These are phyloP conservation scores for Empis livida DNA, from an alignment of 2,888 invertebrate species.

Conservation along the genomic window DNA sequence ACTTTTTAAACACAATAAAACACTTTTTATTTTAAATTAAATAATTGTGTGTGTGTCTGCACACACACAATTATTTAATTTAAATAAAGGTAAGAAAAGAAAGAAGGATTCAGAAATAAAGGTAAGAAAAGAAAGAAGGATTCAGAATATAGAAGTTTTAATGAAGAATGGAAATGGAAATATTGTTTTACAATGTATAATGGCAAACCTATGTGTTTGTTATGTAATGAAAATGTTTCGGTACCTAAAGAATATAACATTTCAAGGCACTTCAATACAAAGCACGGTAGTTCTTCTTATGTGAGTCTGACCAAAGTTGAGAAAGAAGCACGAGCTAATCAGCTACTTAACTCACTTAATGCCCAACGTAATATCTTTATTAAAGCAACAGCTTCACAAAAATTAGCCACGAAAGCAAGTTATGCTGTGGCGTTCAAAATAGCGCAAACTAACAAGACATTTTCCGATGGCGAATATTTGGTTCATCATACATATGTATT, in stretches of 20 bases:
- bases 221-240: slow-evolving; percentile 1
- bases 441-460: neutral
- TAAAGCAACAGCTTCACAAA: neutral
- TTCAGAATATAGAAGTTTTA: neutral
- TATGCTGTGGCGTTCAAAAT: neutral
- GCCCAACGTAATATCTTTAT: neutral
- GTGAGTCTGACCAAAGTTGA: neutral
- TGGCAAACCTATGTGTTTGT: neutral
- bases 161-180: too few species aligned
- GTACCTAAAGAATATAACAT: slow-evolving; percentile 1
- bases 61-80: too few species aligned
- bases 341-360: neutral
- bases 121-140: neutral
- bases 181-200: neutral
- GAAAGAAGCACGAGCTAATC: neutral
- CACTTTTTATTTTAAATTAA: too few species aligned
- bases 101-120: neutral
- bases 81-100: too few species aligned
- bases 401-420: neutral
- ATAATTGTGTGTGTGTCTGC: too few species aligned
- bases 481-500: neutral
- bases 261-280: neutral
- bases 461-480: neutral
- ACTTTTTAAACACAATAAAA: too few species aligned
- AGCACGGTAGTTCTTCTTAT: slow-evolving; percentile 1